phyloP scores from a whole-genome alignment of 35 echinoderm and acorn worm species.

The Heliocidaris tuberculata region DNA sequence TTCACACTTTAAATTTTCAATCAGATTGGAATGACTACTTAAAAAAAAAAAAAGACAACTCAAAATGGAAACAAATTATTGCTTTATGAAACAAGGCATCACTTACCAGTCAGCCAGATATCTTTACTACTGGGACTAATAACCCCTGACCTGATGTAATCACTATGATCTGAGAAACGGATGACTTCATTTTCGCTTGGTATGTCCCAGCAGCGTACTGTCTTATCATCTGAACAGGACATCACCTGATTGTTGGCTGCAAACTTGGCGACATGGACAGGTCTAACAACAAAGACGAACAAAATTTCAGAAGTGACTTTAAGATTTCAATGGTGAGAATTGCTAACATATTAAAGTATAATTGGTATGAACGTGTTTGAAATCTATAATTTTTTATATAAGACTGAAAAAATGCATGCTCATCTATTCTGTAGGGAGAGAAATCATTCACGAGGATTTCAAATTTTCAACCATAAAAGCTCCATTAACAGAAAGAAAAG shows the following conservation, averaged over 20 bases:
- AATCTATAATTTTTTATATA: too few species aligned
- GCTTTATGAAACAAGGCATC: background rate
- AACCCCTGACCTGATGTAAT: conserved; percentile 79
- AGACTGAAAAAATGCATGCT: too few species aligned
- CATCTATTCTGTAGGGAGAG: too few species aligned
- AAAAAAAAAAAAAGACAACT: background rate
- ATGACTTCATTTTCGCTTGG: conserved; percentile 69
- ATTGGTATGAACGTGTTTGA: too few species aligned
- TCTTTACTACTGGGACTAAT: conserved; percentile 80
- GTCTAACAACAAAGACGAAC: conserved; percentile 32
- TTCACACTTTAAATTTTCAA: too few species aligned
- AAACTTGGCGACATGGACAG: conserved; percentile 89
- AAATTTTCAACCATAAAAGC: too few species aligned
- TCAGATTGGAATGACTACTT: too few species aligned
- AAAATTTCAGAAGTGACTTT: too few species aligned
- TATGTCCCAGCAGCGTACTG: conserved; percentile 85
- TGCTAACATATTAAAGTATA: too few species aligned
- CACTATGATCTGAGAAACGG: conserved; percentile 71
- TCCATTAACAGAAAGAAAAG: too few species aligned
- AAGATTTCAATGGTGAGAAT: too few species aligned
- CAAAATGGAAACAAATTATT: background rate
- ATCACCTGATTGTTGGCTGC: conserved; percentile 74
- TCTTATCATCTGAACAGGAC: conserved; percentile 85
- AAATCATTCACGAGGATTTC: too few species aligned
- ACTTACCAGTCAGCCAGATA: conserved; percentile 80